phyloP scores from a whole-genome alignment of 2,888 invertebrate species.

The Dugesia japonica region DNA sequence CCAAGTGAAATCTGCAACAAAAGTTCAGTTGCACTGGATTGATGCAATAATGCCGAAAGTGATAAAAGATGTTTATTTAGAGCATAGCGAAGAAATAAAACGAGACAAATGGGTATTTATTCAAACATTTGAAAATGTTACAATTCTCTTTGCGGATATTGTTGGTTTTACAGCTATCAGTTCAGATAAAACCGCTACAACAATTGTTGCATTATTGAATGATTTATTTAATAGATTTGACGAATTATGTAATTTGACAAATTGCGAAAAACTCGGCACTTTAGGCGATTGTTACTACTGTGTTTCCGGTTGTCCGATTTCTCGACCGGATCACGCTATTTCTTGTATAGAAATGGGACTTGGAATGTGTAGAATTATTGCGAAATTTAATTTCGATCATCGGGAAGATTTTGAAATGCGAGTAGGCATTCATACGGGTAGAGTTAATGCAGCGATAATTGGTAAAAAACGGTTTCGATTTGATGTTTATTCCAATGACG shows the following conservation, averaged over 20 bases:
- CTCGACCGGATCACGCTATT: constrained; percentile 72
- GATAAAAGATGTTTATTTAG: not conserved
- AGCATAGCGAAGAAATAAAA: not conserved
- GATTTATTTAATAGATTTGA: constrained; percentile 54
- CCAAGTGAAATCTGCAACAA: not conserved
- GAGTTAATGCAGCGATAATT: constrained; percentile 55
- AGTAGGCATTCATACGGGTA: constrained; percentile 82
- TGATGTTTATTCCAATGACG: constrained; percentile 95
- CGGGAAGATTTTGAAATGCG: constrained; percentile 59
- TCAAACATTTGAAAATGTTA: constrained; percentile 64
- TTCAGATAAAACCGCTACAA: constrained; percentile 83
- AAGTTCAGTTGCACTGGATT: constrained; percentile 12
- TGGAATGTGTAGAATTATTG: constrained; percentile 63
- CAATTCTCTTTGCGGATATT: constrained; percentile 87
- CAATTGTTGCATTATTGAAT: constrained; percentile 55
- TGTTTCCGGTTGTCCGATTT: constrained; percentile 73
- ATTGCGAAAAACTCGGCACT: constrained; percentile 89
- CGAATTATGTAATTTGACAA: constrained; percentile 66
- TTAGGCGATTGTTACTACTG: constrained; percentile 80
- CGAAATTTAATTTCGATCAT: constrained; percentile 71
- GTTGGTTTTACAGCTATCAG: constrained; percentile 94
- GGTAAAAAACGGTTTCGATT: constrained; percentile 84
- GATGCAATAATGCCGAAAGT: not conserved
- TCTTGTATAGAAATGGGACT: constrained; percentile 92
- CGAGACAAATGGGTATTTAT: not conserved